A percentile compares a stretch with the other conserved stretches of the same genome.
These are phyloP conservation scores for Dromaius novaehollandiae DNA, from an alignment of 2,113 vertebrate species.

Conservation along the genomic window DNA sequence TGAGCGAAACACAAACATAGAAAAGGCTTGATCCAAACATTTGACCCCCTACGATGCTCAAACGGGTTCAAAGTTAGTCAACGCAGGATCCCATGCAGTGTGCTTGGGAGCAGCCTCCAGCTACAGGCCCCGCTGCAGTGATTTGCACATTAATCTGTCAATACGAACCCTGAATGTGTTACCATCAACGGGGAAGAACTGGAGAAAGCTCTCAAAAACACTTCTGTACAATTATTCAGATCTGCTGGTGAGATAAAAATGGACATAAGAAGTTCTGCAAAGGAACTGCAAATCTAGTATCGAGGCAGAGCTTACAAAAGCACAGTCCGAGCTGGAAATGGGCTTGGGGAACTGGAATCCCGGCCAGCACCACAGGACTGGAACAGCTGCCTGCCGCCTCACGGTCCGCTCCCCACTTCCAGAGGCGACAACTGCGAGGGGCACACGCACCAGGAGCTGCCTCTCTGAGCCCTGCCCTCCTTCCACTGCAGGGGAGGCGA, in stretches of 20 bases:
- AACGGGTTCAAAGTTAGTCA: not conserved
- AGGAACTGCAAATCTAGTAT: not conserved
- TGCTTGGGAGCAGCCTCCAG: not conserved
- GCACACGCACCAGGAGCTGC: not conserved
- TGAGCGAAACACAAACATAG: not conserved
- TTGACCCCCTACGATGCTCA: not conserved
- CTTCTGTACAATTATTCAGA: not conserved
- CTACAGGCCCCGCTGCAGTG: not conserved
- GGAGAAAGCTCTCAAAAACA: not conserved
- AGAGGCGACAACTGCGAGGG: not conserved
- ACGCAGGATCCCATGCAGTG: rapidly evolving
- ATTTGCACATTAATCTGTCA: not conserved
- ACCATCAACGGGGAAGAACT: not conserved
- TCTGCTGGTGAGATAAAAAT: rapidly evolving
- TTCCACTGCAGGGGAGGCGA: not conserved
- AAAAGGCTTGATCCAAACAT: not conserved
- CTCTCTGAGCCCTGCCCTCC: not conserved
- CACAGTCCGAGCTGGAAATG: not conserved
- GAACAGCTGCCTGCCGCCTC: not conserved
- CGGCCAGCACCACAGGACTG: not conserved
- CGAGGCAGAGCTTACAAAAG: not conserved
- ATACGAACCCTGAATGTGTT: rapidly evolving
- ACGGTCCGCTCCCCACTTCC: not conserved
- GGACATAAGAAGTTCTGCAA: not conserved
- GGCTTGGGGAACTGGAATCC: not conserved